phyloP scores from a whole-genome alignment of 2,888 invertebrate genomes.

The Epinotia nisella region DNA sequence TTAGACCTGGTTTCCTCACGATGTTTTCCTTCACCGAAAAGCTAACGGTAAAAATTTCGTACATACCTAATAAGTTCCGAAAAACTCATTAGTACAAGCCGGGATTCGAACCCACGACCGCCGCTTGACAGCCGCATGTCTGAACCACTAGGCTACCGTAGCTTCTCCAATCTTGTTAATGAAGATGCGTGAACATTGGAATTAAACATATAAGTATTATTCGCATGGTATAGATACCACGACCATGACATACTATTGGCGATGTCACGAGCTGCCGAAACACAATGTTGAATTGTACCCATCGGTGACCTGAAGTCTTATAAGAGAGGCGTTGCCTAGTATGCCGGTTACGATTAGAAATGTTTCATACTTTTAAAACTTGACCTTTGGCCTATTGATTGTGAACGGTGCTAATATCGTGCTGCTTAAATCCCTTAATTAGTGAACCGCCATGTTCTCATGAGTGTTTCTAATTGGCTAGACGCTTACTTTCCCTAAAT shows the following conservation, averaged over 20 bases:
- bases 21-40: no score
- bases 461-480: neutral
- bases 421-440: conserved; percentile 3
- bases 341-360: conserved; percentile 3
- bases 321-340: conserved; percentile 1
- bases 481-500: neutral
- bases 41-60: no score
- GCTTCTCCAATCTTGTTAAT: no score
- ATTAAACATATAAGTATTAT: no score
- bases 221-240: no score
- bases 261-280: neutral
- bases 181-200: no score
- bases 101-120: no score
- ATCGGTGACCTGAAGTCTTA: conserved; percentile 25
- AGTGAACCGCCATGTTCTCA: neutral
- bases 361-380: conserved; percentile 1
- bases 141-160: no score
- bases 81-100: no score
- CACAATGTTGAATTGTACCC: neutral
- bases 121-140: no score
- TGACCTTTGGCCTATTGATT: conserved; percentile 20
- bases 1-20: no score
- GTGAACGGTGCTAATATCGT: neutral
- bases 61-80: no score
- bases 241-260: neutral